These are phyloP conservation scores for Semnornis frantzii DNA, from an alignment of 2,113 vertebrate species.

Conservation along the genomic window DNA sequence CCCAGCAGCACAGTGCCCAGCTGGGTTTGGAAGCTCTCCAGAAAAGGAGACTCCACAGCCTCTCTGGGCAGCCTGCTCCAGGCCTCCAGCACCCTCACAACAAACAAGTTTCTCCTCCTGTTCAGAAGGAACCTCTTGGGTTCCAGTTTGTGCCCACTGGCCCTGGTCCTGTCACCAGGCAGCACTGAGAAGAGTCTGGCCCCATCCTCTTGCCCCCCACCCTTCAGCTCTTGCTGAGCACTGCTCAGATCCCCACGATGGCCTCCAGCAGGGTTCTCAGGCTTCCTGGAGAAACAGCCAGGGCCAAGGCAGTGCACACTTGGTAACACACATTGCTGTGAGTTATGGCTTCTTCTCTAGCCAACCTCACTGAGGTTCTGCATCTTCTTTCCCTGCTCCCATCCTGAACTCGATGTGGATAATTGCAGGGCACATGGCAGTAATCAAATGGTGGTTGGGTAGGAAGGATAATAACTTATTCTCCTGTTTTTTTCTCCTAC, in stretches of 20 bases:
- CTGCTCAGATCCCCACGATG: not conserved
- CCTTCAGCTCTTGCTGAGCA: no score
- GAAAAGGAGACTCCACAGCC: no score
- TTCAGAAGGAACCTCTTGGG: no score
- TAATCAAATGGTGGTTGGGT: not conserved
- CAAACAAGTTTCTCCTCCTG: no score
- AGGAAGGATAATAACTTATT: not conserved
- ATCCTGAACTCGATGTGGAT: not conserved
- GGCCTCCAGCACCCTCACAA: no score
- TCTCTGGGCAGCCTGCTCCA: no score
- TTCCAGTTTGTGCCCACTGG: no score
- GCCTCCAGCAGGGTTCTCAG: not conserved
- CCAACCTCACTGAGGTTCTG: not conserved
- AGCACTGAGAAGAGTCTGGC: no score
- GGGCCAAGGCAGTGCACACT: not conserved
- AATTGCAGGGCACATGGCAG: slow-evolving; percentile 12
- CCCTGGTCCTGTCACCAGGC: no score
- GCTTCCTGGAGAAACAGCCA: not conserved
- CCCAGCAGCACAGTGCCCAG: no score
- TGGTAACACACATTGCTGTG: rapidly evolving
- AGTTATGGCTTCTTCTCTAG: not conserved
- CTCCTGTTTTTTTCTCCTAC: not conserved
- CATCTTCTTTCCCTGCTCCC: not conserved
- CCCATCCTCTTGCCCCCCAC: no score
- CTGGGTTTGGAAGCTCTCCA: no score